Evolutionary conservation across 2,888 invertebrate species (phyloP), one percentile per base, ranked within the genome.

Genomic region (Cephalotes varians): DNA sequence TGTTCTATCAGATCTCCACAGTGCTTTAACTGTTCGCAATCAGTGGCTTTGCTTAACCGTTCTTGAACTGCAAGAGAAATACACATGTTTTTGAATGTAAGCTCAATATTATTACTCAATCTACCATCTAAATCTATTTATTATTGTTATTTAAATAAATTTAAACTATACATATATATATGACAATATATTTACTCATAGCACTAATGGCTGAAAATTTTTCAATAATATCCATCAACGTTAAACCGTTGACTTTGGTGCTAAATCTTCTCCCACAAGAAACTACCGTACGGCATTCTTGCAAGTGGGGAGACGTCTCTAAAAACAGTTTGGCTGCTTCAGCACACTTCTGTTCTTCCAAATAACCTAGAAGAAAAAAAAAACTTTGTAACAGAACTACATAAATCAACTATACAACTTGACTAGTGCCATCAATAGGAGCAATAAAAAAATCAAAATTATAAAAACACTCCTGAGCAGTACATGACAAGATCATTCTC

Each of bases 1-100:
- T 94, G 93, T n/a, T 94, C 94, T 15, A 93, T 60, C 54, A 94
- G 84, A 87, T 94, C 93, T 18, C 91, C 91, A 60, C 93, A 92
- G 1, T 92, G 91, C 79, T 91, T 93, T 1, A 93, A 37, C 15
- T 92, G 91, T n/a, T 94, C 93, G 60, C 87, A 89, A 56, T 93
- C 93, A 6, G 91, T 84, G 15, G 92, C 82, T 88, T 91, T 93
- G 82, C 73, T 92, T 65, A 94, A 69, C 51, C 92, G 93, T 49
- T 94, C 94, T 74, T 93, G 92, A 51, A 94, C 94, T 93, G 80
- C 9, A 47, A 85, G 71, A 83, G 85, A 21, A 40, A 77, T n/a
- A 44, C 28, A 21, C 15, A 37, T 21, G 40, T 37, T 0, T 60
- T 54, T 56, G n/a, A 7, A 72, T 21, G 64, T 44, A 0, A 9